Evolutionary conservation across 2,888 invertebrate species (phyloP).

Genomic region (Himalopsyche anomala): DNA sequence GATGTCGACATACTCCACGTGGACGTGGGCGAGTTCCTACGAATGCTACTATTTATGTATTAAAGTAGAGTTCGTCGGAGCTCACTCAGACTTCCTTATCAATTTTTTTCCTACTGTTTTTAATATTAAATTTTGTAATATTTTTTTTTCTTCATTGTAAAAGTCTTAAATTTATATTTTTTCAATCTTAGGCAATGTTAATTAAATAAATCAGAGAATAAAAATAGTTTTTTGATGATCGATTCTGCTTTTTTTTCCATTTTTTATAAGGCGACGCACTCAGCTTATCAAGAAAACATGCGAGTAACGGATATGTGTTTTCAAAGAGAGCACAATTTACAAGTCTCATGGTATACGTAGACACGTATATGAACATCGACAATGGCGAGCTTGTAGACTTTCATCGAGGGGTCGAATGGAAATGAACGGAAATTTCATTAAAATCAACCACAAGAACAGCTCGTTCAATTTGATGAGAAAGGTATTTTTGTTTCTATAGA

Average conservation of each 20-base stretch:
- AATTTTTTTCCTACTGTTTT: too few species aligned
- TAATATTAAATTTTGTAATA: too few species aligned
- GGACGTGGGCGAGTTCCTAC: too few species aligned
- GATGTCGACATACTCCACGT: too few species aligned
- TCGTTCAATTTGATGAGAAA: slow-evolving; percentile 24
- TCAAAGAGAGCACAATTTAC: slow-evolving; percentile 38
- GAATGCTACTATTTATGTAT: too few species aligned
- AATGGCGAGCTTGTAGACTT: slow-evolving; percentile 28
- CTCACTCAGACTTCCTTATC: too few species aligned
- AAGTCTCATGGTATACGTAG: neutral
- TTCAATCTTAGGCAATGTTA: too few species aligned
- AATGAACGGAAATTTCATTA: slow-evolving; percentile 42
- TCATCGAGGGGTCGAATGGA: slow-evolving; percentile 35
- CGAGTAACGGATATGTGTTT: neutral
- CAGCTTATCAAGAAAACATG: neutral
- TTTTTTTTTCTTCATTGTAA: too few species aligned
- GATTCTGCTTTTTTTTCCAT: neutral
- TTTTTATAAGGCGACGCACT: neutral
- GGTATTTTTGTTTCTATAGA: neutral
- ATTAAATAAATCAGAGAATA: too few species aligned
- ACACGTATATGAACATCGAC: slow-evolving; percentile 7
- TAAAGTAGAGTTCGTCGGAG: too few species aligned
- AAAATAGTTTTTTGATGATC: too few species aligned
- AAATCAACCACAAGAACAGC: slow-evolving; percentile 35
- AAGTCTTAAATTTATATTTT: too few species aligned